Percentiles rank a stretch among this genome's conserved stretches.
phyloP scores from a whole-genome alignment of 2,888 invertebrate species.

The Calameuta filiformis region DNA sequence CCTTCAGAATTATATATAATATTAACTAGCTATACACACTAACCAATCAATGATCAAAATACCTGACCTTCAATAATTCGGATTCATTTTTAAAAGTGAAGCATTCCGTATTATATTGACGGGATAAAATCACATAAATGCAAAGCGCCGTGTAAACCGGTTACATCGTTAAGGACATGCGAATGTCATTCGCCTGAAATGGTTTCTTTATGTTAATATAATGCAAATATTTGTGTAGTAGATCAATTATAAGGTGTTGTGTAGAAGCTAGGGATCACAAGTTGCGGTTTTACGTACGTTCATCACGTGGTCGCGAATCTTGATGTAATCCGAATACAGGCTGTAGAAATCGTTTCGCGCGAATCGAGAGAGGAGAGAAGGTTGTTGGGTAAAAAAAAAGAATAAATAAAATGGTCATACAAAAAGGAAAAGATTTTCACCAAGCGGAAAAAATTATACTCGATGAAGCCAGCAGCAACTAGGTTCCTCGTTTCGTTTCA shows the following conservation, averaged over 20 bases:
- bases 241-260: neutral
- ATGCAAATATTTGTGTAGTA: neutral
- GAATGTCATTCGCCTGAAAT: neutral
- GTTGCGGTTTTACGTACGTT: neutral
- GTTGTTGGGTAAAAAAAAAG: neutral
- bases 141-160: neutral
- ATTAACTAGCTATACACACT: no score
- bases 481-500: neutral
- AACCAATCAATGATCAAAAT: neutral
- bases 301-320: neutral
- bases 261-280: neutral
- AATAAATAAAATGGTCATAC: neutral
- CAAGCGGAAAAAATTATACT: neutral
- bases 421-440: neutral
- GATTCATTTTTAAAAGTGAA: neutral
- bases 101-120: neutral
- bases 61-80: neutral
- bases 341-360: neutral
- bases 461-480: neutral
- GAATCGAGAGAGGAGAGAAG: neutral
- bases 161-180: neutral
- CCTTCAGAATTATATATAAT: no score
- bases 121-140: neutral
- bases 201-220: neutral
- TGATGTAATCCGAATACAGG: neutral